Conservation (phyloP, 2,888 invertebrate species). For the Sphaerophoria taeniata region DNA sequence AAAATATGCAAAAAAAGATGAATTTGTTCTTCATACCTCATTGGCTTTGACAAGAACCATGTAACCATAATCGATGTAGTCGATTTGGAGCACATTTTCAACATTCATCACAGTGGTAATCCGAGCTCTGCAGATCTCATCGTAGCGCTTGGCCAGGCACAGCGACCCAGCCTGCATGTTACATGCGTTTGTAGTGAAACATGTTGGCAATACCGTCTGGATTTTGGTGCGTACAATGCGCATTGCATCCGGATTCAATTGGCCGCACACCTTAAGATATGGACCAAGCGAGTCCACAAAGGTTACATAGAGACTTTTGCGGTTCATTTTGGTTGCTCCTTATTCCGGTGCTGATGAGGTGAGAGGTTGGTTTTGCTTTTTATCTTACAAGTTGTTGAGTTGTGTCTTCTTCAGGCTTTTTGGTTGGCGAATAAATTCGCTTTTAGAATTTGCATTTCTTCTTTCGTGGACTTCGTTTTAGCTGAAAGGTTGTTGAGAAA, state of each 20-base stretch:
- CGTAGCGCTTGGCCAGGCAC: slow-evolving; percentile 83
- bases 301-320: slow-evolving; percentile 84
- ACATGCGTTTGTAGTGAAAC: slow-evolving; percentile 76
- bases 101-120: slow-evolving; percentile 84
- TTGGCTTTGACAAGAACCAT: slow-evolving; percentile 85
- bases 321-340: slow-evolving; percentile 33
- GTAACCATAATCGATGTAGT: slow-evolving; percentile 89
- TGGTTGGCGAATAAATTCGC: slow-evolving; percentile 25
- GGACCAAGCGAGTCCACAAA: slow-evolving; percentile 88
- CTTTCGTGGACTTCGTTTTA: slow-evolving; percentile 57
- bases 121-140: slow-evolving; percentile 87
- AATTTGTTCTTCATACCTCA: slow-evolving; percentile 83
- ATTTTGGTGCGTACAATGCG: slow-evolving; percentile 79
- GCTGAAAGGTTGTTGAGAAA: slow-evolving; percentile 43
- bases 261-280: slow-evolving; percentile 89
- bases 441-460: slow-evolving; percentile 67
- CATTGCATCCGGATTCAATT: slow-evolving; percentile 82
- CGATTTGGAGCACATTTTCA: slow-evolving; percentile 85
- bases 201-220: slow-evolving; percentile 78
- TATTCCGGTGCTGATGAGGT: neutral
- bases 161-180: slow-evolving; percentile 76
- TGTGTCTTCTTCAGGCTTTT: slow-evolving; percentile 42
- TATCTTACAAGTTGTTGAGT: slow-evolving; percentile 45
- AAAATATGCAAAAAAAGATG: slow-evolving; percentile 3
- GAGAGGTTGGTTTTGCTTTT: neutral